These are phyloP conservation scores for Venturia canescens DNA, from an alignment of 1,140 invertebrate species.

Conservation along the genomic window DNA sequence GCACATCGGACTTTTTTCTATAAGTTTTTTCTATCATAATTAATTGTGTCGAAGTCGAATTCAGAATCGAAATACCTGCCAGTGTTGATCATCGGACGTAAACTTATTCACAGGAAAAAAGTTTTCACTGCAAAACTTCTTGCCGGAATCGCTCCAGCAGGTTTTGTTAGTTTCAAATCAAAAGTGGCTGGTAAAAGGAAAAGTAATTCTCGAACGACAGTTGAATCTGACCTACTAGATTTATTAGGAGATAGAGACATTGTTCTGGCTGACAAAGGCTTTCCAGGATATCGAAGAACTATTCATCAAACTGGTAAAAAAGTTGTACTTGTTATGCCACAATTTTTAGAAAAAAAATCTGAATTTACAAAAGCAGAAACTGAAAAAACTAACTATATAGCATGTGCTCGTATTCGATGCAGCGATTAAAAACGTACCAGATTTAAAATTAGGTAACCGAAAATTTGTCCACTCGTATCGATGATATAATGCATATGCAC, in stretches of 20 bases:
- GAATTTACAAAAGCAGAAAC: conserved; percentile 62
- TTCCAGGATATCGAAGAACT: conserved; percentile 58
- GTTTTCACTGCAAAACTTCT: conserved; percentile 66
- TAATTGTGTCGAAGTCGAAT: conserved; percentile 73
- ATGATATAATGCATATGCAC: conserved; percentile 54
- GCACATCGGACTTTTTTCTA: no score
- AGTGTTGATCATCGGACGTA: conserved; percentile 56
- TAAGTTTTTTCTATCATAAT: no score
- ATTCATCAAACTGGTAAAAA: conserved; percentile 48
- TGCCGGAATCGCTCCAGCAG: no score
- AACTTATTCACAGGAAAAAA: conserved; percentile 69
- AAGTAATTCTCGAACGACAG: conserved; percentile 65
- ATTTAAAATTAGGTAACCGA: conserved; percentile 59
- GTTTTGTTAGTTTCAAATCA: conserved; percentile 62
- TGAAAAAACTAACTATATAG: conserved; percentile 62
- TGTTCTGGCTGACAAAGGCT: conserved; percentile 69
- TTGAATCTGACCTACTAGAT: conserved; percentile 59
- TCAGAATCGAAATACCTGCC: conserved; percentile 66
- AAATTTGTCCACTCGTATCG: conserved; percentile 53
- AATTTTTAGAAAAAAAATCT: conserved; percentile 53
- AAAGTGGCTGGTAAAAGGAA: conserved; percentile 66
- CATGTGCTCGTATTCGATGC: conserved; percentile 67
- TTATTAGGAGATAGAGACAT: conserved; percentile 59
- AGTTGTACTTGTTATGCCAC: conserved; percentile 59
- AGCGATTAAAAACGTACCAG: conserved; percentile 59